Base-by-base conservation (phyloP, 1,140 invertebrate species). In the Thalassaphorura encarpata region DNA sequence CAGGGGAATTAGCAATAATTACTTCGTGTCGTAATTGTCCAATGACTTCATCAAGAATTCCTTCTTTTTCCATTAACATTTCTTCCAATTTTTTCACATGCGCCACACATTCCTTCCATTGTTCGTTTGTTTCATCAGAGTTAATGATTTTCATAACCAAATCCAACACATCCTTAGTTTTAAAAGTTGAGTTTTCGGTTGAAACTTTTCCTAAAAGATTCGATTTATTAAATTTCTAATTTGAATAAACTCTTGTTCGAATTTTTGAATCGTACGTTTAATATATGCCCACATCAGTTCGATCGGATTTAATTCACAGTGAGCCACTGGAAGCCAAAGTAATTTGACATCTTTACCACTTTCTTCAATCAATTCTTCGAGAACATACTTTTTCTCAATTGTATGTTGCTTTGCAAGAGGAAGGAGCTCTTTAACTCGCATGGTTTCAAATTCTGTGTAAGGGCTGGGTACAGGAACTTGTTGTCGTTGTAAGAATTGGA, bases 301-400 rank as follows among this genome's bases (percentile, higher is more conserved):
- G 3, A 56, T 56, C 1, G 54, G 1, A 31, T 56, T 56, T 1
- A 56, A 49, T 31, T 56, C 54, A 27, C 54, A 56, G 21, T 56
- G 54, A 1, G 54, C 54, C n/a, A 56, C 54, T 1, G 54, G 54
- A 11, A 56, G 19, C 54, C 54, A 56, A 33, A 56, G 18, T 3
- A 56, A n/a, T 36, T 56, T 48, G 13, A 56, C 23, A 39, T 47
- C 54, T 49, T 56, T 56, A 1, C 45, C 31, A 36, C 1, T 18
- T 15, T 24, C 3, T 40, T 49, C 33, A 29, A 36, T 29, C n/a
- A 55, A 36, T 6, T 48, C 24, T 19, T 55, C 45, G 6, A 55
- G 15, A 4, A 39, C 8, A 55, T 48, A 55, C 26, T 27, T 16
- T 18, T 13, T 2, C 8, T 6, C 2, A 24, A 27, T n/a, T n/a